Conservation (phyloP, 37 sponge, comb jelly and placozoan genomes). For the Cliona cf. orientalis region DNA sequence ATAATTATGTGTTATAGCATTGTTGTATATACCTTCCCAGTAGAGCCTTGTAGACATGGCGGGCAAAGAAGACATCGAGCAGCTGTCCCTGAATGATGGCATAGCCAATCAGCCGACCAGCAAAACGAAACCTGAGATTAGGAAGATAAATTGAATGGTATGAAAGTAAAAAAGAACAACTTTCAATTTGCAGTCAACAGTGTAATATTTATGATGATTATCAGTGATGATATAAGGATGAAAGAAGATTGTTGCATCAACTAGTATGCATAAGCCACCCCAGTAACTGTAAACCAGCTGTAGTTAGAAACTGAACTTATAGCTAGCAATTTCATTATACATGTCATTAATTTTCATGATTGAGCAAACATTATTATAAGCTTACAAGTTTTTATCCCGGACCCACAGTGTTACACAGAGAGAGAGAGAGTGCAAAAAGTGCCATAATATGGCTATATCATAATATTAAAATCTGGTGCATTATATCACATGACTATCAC, state of each 20-base stretch:
- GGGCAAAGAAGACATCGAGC: constrained; percentile 93
- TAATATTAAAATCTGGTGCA: neutral
- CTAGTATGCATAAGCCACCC: neutral
- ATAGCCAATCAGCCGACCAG: constrained; percentile 87
- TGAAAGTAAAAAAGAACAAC: no score
- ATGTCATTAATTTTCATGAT: neutral
- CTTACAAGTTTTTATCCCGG: no score
- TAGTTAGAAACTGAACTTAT: neutral
- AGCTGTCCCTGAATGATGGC: constrained; percentile 83
- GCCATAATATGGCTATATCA: neutral
- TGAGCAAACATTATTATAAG: neutral
- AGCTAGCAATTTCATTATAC: neutral
- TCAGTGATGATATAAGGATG: no score
- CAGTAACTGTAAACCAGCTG: neutral
- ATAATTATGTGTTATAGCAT: no score
- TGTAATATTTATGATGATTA: no score
- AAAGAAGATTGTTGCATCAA: no score
- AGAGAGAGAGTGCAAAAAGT: neutral
- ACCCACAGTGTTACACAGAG: neutral
- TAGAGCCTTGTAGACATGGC: constrained; percentile 89
- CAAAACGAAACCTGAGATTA: constrained; percentile 88
- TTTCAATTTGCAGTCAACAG: no score
- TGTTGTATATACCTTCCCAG: constrained; percentile 64
- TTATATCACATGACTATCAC: constrained; percentile 1
- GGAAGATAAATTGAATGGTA: no score